Conservation (phyloP, 2,888 invertebrate genomes). For the Byasa hedistus region DNA sequence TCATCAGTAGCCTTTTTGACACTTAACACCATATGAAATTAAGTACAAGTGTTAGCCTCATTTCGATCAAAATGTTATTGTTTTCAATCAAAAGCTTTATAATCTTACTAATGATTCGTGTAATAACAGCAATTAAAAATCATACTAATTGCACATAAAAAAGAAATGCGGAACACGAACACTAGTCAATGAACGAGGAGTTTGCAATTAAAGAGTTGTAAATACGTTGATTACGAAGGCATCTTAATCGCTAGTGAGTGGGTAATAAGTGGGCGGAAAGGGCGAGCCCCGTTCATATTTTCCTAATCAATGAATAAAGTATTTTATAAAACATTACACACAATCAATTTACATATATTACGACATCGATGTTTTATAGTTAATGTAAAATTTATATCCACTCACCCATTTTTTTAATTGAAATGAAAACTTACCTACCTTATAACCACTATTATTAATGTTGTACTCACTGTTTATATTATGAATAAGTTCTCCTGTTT, state of each 20-base stretch:
- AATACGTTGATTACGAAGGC: neutral
- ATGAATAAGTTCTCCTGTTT: no score
- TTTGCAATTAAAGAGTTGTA: neutral
- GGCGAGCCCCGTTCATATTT: slow-evolving; percentile 33
- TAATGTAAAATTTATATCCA: neutral
- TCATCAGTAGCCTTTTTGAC: no score
- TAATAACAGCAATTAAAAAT: no score
- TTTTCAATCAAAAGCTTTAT: no score
- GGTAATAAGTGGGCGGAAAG: slow-evolving; percentile 22
- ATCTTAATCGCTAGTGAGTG: neutral
- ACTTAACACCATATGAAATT: no score
- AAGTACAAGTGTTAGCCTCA: no score
- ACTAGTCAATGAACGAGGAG: no score
- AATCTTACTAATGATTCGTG: no score
- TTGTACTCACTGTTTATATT: no score
- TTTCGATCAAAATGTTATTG: no score
- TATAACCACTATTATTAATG: neutral
- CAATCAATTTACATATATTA: slow-evolving; percentile 18
- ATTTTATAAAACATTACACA: slow-evolving; percentile 13
- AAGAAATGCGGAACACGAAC: no score
- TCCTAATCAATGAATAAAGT: slow-evolving; percentile 36
- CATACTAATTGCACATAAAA: no score
- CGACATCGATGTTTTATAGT: slow-evolving; percentile 8
- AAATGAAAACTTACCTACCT: neutral
- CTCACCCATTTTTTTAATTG: neutral